Percentiles rank a stretch among this genome's conserved stretches.
Conservation (phyloP, 2,888 invertebrate genomes). For the Drosophila merina region DNA sequence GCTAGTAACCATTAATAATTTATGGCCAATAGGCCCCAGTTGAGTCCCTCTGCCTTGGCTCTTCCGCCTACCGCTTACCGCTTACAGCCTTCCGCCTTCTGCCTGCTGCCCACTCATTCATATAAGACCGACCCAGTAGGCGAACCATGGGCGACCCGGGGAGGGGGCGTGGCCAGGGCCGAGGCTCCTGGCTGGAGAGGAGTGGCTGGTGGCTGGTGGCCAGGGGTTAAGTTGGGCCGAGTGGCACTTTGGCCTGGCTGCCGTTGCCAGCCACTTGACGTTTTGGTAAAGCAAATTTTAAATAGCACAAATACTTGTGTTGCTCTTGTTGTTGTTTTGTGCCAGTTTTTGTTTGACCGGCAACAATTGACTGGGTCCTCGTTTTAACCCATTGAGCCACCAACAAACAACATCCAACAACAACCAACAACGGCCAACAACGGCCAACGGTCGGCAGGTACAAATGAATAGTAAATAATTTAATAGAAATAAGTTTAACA, state of each 20-base stretch:
- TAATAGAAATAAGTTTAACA: conserved; percentile 41
- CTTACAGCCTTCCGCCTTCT: not conserved
- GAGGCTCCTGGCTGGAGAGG: no score
- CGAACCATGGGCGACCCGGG: not conserved
- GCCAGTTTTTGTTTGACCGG: conserved; percentile 69
- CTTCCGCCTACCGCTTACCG: not conserved
- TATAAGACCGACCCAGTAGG: conserved; percentile 3
- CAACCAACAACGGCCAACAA: not conserved
- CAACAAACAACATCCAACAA: not conserved
- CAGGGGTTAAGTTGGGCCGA: conserved; percentile 64
- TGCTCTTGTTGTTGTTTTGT: conserved; percentile 55
- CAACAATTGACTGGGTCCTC: conserved; percentile 60
- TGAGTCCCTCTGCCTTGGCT: conserved; percentile 10
- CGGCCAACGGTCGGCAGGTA: conserved; percentile 22
- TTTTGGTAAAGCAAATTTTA: conserved; percentile 70
- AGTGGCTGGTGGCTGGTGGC: not conserved
- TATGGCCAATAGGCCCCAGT: conserved; percentile 66
- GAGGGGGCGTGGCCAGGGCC: not conserved
- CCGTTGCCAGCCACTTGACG: conserved; percentile 71
- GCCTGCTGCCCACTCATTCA: conserved; percentile 3
- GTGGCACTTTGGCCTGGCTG: conserved; percentile 66
- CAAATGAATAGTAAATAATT: conserved; percentile 46
- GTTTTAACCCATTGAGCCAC: conserved; percentile 52
- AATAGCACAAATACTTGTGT: conserved; percentile 70
- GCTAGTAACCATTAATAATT: conserved; percentile 81